phyloP scores from a whole-genome alignment of 2,888 invertebrate genomes.

The Mimachlamys varia region DNA sequence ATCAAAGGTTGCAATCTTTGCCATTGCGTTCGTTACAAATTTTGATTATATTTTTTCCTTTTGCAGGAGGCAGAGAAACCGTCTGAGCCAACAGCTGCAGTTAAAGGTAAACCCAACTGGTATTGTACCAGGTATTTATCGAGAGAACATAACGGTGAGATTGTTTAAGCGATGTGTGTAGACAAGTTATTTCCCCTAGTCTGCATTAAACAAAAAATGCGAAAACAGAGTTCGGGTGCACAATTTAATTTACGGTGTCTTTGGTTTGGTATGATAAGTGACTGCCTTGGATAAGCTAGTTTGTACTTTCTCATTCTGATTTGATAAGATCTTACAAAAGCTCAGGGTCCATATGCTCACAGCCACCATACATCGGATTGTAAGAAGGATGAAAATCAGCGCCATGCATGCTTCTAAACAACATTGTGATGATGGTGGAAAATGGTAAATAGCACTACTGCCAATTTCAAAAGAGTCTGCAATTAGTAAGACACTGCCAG shows the following conservation, averaged over 20 bases:
- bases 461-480: neutral
- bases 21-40: too few relatives aligned
- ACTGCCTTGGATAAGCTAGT: conserved; percentile 1
- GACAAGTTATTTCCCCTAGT: neutral
- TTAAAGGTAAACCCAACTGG: neutral
- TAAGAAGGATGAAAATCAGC: neutral
- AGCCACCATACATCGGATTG: neutral
- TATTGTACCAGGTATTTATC: neutral
- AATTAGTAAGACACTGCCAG: neutral
- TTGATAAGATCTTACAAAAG: neutral
- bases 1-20: too few relatives aligned
- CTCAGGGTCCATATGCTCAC: conserved; percentile 12
- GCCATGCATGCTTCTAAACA: neutral
- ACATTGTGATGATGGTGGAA: neutral
- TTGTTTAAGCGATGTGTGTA: neutral
- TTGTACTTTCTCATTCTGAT: neutral
- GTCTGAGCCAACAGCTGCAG: neutral
- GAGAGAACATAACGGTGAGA: neutral
- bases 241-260: conserved; percentile 9
- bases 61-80: neutral
- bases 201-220: neutral
- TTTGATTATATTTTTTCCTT: too few relatives aligned
- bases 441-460: neutral
- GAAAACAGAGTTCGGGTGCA: neutral
- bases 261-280: conserved; percentile 28